Conservation (phyloP, 2,113 vertebrate genomes). For the Psophia crepitans region DNA sequence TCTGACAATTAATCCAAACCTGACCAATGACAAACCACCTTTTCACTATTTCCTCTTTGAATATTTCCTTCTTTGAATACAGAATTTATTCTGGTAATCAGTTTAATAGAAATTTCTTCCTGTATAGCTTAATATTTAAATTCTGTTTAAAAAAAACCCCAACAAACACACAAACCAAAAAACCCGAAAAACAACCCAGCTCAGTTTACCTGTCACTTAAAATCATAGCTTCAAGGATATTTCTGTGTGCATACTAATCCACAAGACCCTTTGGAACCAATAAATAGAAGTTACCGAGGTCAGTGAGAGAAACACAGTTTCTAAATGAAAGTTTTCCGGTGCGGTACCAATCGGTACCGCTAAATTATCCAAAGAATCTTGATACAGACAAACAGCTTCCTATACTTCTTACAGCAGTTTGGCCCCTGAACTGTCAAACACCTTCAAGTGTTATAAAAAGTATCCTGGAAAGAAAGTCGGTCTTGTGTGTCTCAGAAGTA, state of each 20-base stretch:
- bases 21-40: not conserved
- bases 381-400: not conserved
- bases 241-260: not conserved
- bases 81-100: not conserved
- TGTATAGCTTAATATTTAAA: not conserved
- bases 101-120: not conserved
- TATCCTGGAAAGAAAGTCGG: not conserved
- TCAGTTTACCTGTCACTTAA: not conserved
- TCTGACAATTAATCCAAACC: not conserved
- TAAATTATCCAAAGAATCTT: not conserved
- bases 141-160: not conserved
- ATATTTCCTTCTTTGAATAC: too few relatives aligned
- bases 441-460: not conserved
- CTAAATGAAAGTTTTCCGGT: not conserved
- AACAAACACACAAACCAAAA: too few relatives aligned
- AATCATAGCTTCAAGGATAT: not conserved
- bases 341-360: not conserved
- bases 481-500: not conserved
- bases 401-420: not conserved
- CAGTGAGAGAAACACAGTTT: not conserved
- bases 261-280: not conserved
- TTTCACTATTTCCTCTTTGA: not conserved
- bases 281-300: not conserved
- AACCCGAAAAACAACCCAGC: too few relatives aligned
- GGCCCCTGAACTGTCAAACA: not conserved